Conservation (phyloP, 23 tunicate species). For the Botrylloides violaceus region DNA sequence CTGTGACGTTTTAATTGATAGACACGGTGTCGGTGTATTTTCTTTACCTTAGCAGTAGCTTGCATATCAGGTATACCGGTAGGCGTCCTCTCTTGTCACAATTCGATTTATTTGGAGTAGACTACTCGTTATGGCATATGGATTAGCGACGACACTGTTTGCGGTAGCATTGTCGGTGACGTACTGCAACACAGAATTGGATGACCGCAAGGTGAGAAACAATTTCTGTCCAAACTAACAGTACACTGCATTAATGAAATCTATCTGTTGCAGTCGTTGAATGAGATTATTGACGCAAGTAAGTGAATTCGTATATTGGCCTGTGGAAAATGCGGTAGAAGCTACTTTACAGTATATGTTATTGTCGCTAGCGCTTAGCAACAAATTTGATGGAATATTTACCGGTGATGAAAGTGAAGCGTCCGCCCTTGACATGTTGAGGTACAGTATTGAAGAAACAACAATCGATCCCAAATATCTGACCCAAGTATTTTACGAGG, state of each 20-base stretch:
- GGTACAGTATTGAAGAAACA: not conserved
- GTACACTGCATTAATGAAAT: no score
- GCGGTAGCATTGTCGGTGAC: not conserved
- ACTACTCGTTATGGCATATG: no score
- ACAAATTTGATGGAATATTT: conserved; percentile 16
- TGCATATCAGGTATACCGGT: no score
- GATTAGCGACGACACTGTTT: no score
- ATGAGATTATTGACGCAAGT: conserved; percentile 29
- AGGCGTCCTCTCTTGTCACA: no score
- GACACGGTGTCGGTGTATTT: no score
- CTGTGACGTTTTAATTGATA: no score
- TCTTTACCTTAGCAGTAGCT: no score
- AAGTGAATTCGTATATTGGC: not conserved
- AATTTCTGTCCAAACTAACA: not conserved
- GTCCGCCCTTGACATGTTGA: not conserved
- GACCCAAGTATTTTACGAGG: conserved; percentile 10
- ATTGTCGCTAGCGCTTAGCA: not conserved
- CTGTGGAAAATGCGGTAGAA: not conserved
- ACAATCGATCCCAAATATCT: conserved; percentile 13
- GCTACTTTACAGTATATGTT: not conserved
- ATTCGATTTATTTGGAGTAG: no score
- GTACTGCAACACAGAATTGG: not conserved
- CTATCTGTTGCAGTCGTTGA: conserved; percentile 10
- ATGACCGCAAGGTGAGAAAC: not conserved
- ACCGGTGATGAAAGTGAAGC: not conserved